A percentile compares a stretch with the other conserved stretches of the same genome.
Evolutionary conservation across 1,140 invertebrate species (phyloP).

Genomic region (Caenorhabditis brenneri): DNA sequence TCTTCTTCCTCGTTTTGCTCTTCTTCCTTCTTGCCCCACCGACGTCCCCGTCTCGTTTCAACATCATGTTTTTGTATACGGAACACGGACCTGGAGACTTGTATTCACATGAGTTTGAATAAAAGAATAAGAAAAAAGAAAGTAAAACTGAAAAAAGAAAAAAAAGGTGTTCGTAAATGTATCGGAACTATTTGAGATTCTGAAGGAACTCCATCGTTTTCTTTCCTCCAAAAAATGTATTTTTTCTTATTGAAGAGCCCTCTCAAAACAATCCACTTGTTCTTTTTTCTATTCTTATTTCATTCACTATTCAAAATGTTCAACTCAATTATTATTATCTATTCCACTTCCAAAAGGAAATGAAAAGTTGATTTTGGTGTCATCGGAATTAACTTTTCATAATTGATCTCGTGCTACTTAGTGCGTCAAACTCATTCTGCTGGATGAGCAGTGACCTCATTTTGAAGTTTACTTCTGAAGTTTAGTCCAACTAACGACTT

Average conservation of each 20-base stretch:
- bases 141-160: background rate
- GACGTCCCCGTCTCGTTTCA: background rate
- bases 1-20: background rate
- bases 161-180: background rate
- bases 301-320: background rate
- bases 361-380: background rate
- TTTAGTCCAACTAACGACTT: slow-evolving; percentile 21
- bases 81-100: background rate
- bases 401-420: background rate
- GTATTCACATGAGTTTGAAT: background rate
- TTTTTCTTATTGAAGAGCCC: slow-evolving; percentile 2
- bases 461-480: slow-evolving; percentile 1
- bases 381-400: background rate
- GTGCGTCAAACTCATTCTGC: background rate
- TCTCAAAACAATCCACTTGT: slow-evolving; percentile 4
- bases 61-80: background rate
- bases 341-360: background rate
- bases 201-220: slow-evolving; percentile 8
- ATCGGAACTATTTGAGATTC: background rate
- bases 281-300: background rate
- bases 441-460: background rate
- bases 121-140: background rate
- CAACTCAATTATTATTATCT: background rate
- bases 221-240: background rate
- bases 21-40: background rate